Evolutionary conservation across 2,888 invertebrate genomes (phyloP), one percentile per base, ranked within the genome.

Genomic region (Zhuqinia jingwanae): DNA sequence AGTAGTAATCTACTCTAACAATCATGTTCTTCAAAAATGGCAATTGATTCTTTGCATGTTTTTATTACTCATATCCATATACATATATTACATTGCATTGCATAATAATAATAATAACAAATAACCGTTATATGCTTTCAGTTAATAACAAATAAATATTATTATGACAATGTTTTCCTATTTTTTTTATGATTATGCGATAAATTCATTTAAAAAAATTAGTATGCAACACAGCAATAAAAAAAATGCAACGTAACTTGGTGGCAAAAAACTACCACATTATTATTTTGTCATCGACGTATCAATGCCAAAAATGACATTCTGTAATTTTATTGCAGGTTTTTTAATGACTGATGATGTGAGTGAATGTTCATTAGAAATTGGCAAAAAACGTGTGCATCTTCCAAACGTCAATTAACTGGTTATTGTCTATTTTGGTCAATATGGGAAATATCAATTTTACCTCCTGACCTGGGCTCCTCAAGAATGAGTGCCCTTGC

Each of bases 301-400:
- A 65, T 65, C 63, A 2, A n/a, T n/a, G n/a, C n/a, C n/a, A n/a
- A n/a, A n/a, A n/a, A 68, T 68, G 68, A 42, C 68, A 45, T 68
- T 68, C 42, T 45, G 42, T 42, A 45, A 11, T 63, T 63, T 63
- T 36, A 30, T 63, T 1, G 22, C 11, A n/a, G n/a, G n/a, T 13
- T 15, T 25, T 58, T 25, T 11, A 58, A 58, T 58, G 22, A 58
- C n/a, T n/a, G n/a, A n/a, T n/a, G n/a, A n/a, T n/a, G 1, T 11
- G 58, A 58, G 0, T 10, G 25, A 1, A 20, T n/a, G n/a, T n/a
- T n/a, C n/a, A n/a, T n/a, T n/a, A n/a, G n/a, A 20, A 17, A 50
- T 13, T 10, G 8, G 13, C n/a, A 50, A 2, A n/a, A 11, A 5
- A 47, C 13, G 47, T 2, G 11, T 47, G 47, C n/a, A 56, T 20